phyloP scores from a whole-genome alignment of 2,797 vertebrate genomes.

The Clarias platycephalus region DNA sequence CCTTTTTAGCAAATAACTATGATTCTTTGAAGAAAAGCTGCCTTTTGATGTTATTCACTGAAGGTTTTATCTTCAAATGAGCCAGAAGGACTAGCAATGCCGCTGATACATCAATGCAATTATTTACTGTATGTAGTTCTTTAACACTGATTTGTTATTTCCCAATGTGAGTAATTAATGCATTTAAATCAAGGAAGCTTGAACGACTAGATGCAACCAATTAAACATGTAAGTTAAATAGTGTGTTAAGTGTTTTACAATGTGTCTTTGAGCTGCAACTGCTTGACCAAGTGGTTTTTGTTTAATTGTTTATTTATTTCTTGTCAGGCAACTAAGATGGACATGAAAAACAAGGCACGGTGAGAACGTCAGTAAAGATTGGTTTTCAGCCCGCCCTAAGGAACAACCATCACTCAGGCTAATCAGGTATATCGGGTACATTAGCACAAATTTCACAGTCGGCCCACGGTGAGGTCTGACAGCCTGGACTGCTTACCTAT shows the following conservation, averaged over 20 bases:
- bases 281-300: background rate
- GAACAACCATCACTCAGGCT: conserved; percentile 7
- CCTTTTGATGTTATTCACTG: background rate
- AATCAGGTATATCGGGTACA: conserved; percentile 34
- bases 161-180: background rate
- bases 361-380: background rate
- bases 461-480: conserved; percentile 41
- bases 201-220: background rate
- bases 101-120: too few relatives aligned
- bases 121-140: background rate
- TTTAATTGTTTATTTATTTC: background rate
- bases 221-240: too few relatives aligned
- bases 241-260: background rate
- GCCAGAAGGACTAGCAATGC: background rate
- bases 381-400: background rate
- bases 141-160: background rate
- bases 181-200: background rate
- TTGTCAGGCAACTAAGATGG: background rate
- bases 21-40: background rate
- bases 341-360: background rate
- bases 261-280: background rate
- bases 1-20: background rate
- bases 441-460: conserved; percentile 53
- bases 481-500: conserved; percentile 49
- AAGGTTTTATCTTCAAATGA: background rate